Conservation (phyloP, 2,797 vertebrate species). For the Liparis tanakae region DNA sequence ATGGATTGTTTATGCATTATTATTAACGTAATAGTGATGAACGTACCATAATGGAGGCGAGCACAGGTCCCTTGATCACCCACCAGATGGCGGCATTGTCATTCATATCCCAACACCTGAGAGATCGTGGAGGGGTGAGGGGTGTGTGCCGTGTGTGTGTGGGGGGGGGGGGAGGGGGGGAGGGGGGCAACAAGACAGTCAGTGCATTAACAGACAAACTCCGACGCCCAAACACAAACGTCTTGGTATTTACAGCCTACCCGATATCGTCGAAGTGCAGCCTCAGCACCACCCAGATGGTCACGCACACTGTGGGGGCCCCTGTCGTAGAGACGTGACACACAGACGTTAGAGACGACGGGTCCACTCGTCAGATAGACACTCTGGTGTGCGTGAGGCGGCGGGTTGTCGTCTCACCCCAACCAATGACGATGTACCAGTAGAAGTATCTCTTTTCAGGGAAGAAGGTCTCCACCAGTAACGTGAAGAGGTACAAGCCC, state of each 20-base stretch:
- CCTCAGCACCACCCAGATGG: constrained; percentile 92
- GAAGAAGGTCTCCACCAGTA: constrained; percentile 97
- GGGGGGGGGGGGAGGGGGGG: too few relatives aligned
- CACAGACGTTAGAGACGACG: not conserved
- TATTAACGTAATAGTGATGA: not conserved
- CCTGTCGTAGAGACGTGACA: constrained; percentile 74
- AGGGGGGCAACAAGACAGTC: not conserved
- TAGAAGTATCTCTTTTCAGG: constrained; percentile 96
- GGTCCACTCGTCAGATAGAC: not conserved
- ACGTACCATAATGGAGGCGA: constrained; percentile 96
- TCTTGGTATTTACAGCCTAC: constrained; percentile 70
- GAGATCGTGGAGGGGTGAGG: not conserved
- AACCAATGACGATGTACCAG: constrained; percentile 97
- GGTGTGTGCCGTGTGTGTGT: too few relatives aligned
- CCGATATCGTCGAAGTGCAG: constrained; percentile 91
- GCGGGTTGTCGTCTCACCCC: constrained; percentile 84
- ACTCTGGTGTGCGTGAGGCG: not conserved
- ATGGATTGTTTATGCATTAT: not conserved
- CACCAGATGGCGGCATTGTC: constrained; percentile 96
- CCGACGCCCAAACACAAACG: not conserved
- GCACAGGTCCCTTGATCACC: constrained; percentile 97
- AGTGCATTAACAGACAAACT: not conserved
- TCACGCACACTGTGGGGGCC: constrained; percentile 92
- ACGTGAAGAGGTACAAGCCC: constrained; percentile 95
- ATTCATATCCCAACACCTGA: constrained; percentile 97